Base-by-base conservation (phyloP, 2,888 invertebrate species). In the Meliscaeva auricollis region DNA sequence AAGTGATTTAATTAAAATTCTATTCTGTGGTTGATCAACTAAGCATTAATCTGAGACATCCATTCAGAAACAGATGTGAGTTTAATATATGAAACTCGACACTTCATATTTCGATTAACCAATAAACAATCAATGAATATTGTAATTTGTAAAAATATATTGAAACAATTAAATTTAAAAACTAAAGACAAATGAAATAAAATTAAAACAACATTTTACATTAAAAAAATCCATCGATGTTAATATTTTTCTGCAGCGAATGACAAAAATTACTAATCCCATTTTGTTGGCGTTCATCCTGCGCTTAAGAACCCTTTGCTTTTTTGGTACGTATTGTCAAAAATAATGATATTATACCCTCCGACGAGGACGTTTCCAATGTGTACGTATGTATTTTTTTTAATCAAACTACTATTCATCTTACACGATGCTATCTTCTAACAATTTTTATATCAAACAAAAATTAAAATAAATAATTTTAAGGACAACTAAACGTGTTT, bases 401-500 rank as follows among this genome's bases (percentile, higher is more conserved):
- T 54, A 69, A 76, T 81, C 70, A 75, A 73, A 72, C n/a, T 66
- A 54, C 54, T 58, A 7, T 58, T 78, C 83, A 81, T 80, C 73
- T 73, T 73, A 69, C 44, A 64, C 56, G 81, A 81, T 68, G 73
- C 35, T 73, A 62, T 41, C 70, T 72, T 76, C 60, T 64, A 48
- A 78, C 30, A 22, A 74, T 70, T 62, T 52, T 48, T 26, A 46
- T 8, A 35, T 35, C 9, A 38, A 72, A 79, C 54, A 73, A 32
- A 38, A 32, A 73, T 50, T n/a, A n/a, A n/a, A n/a, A 15, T 58
- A 26, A 38, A 54, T 22, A 68, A 69, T 26, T 73, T 76, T 64
- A 77, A 73, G 85, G 85, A 81, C 85, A 81, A 73, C 85, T 73
- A 64, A 76, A 74, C 52, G 80, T 73, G 81, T 85, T 85, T 75